Percentiles rank a stretch among this genome's conserved stretches.
phyloP scores from a whole-genome alignment of 2,113 vertebrate genomes.

The Lycaon pictus region DNA sequence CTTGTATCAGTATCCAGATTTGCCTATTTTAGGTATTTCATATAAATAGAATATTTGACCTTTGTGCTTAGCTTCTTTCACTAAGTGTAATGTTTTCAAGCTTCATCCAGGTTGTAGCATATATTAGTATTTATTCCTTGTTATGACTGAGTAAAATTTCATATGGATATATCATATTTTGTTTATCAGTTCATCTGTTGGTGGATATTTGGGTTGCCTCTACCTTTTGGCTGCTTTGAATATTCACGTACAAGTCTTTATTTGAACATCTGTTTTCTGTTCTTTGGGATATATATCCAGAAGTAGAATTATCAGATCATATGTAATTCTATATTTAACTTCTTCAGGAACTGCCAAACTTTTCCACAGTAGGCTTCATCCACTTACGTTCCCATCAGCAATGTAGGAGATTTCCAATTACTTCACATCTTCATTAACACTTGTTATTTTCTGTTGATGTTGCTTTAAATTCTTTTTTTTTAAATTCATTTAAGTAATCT shows the following conservation, averaged over 20 bases:
- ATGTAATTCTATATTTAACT: slow-evolving; percentile 3
- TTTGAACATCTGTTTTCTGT: slow-evolving; percentile 1
- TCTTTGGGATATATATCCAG: not conserved
- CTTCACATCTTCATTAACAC: not conserved
- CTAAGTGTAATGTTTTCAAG: not conserved
- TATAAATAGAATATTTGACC: not conserved
- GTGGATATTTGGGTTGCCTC: not conserved
- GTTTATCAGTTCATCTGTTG: not conserved
- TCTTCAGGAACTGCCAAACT: slow-evolving; percentile 25
- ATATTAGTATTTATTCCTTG: not conserved
- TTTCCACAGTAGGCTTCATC: not conserved
- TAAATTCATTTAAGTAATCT: not conserved
- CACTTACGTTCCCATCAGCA: not conserved
- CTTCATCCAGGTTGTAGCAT: not conserved
- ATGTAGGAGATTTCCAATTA: not conserved
- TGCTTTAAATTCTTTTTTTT: not conserved
- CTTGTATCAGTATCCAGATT: not conserved
- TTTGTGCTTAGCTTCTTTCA: not conserved
- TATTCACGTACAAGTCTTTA: not conserved
- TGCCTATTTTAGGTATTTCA: slow-evolving; percentile 18
- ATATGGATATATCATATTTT: not conserved
- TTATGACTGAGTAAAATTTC: not conserved
- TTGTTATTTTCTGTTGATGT: not conserved
- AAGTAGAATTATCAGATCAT: slow-evolving; percentile 1
- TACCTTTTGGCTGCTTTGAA: not conserved